Percentiles rank a stretch among this genome's conserved stretches.
phyloP scores from a whole-genome alignment of 2,888 invertebrate species.

The Yponomeuta evonymella region DNA sequence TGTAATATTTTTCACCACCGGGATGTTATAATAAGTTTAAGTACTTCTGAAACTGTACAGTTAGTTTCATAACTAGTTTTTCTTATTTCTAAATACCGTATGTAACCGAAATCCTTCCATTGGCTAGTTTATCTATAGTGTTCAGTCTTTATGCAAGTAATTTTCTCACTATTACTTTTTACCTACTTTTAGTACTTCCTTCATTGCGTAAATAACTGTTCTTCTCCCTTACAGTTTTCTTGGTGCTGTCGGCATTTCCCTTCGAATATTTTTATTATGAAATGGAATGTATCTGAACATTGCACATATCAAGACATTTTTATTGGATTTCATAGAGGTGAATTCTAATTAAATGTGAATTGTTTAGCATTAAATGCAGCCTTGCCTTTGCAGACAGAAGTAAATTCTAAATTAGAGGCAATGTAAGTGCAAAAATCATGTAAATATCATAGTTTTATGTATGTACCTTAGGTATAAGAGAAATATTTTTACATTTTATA shows the following conservation, averaged over 20 bases:
- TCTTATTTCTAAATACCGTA: too few species aligned
- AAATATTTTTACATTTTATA: conserved; percentile 31
- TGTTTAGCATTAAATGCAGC: conserved; percentile 52
- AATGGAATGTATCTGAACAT: not conserved
- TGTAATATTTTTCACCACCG: too few species aligned
- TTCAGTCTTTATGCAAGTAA: too few species aligned
- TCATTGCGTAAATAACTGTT: too few species aligned
- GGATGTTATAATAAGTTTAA: too few species aligned
- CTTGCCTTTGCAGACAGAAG: conserved; percentile 41
- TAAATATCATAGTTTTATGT: conserved; percentile 23
- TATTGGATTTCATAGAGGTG: not conserved
- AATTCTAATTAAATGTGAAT: not conserved
- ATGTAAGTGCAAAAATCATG: conserved; percentile 18
- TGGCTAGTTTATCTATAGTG: too few species aligned
- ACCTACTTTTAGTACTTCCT: too few species aligned
- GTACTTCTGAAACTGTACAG: too few species aligned
- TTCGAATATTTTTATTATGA: conserved; percentile 17
- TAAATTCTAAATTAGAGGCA: conserved; percentile 18
- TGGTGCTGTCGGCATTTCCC: conserved; percentile 40
- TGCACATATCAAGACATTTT: conserved; percentile 20
- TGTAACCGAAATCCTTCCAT: too few species aligned
- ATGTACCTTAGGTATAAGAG: conserved; percentile 22
- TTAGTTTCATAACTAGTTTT: too few species aligned
- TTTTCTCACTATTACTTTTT: too few species aligned
- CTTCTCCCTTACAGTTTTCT: not conserved